Evolutionary conservation across 2,113 vertebrate species (phyloP).

Genomic region (Nansenia antarctica): DNA sequence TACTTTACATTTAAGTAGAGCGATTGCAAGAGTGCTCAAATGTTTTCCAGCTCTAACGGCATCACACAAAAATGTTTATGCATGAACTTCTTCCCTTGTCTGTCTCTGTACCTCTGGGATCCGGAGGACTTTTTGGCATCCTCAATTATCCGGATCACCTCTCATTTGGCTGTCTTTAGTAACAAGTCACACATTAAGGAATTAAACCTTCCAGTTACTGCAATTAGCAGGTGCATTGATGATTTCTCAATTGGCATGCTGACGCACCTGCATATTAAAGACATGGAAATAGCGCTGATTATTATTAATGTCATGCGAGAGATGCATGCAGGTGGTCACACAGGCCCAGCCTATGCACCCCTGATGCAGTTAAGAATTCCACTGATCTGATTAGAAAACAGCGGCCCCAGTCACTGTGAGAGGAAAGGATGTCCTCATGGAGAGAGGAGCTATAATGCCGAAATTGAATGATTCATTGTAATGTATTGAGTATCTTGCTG

Average conservation of each 20-base stretch:
- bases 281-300: conserved; percentile 61
- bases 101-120: not conserved
- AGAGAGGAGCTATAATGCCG: conserved; percentile 11
- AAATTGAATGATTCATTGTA: not conserved
- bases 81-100: conserved; percentile 1
- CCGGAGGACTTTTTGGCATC: conserved; percentile 20
- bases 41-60: conserved; percentile 19
- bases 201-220: conserved; percentile 57
- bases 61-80: conserved; percentile 40
- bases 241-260: conserved; percentile 64
- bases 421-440: conserved; percentile 26
- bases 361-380: conserved; percentile 46
- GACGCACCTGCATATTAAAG: conserved; percentile 59
- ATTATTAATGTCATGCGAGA: conserved; percentile 51
- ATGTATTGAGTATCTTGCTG: not conserved
- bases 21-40: conserved; percentile 25
- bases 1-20: conserved; percentile 25
- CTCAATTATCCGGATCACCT: conserved; percentile 44
- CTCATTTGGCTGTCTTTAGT: conserved; percentile 38
- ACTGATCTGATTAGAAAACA: conserved; percentile 49
- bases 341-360: conserved; percentile 31
- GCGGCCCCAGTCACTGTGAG: conserved; percentile 18
- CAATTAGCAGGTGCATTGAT: conserved; percentile 58
- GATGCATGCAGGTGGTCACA: conserved; percentile 43
- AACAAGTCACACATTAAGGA: conserved; percentile 50